Evolutionary conservation across 2,888 invertebrate genomes (phyloP).

Genomic region (Sinentomon sp.): DNA sequence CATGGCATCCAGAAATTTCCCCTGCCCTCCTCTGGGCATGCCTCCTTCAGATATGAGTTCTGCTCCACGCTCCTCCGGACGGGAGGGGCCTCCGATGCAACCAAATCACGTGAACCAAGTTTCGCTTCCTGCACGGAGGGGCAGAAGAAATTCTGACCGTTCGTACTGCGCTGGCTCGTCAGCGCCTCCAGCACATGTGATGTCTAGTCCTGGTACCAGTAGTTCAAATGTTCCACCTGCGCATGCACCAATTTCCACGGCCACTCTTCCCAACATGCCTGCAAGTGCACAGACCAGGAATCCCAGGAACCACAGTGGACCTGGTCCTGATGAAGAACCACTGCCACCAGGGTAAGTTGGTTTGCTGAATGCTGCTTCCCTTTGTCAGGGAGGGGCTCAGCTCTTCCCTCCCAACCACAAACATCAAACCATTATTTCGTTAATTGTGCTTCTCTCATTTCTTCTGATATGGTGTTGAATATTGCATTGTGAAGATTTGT

Average conservation of each 20-base stretch:
- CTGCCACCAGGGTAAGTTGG: slow-evolving; percentile 46
- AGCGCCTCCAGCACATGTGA: too few species aligned
- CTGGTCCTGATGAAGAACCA: slow-evolving; percentile 32
- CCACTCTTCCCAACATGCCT: slow-evolving; percentile 2
- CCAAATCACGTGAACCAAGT: too few species aligned
- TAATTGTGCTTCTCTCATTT: slow-evolving; percentile 1
- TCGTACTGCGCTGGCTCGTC: too few species aligned
- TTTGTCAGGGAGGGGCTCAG: too few species aligned
- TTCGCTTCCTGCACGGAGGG: too few species aligned
- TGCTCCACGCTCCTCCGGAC: not conserved
- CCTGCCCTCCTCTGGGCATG: slow-evolving; percentile 4
- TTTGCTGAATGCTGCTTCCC: too few species aligned
- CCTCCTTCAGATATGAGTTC: slow-evolving; percentile 3
- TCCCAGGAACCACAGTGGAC: not conserved
- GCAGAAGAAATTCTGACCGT: too few species aligned
- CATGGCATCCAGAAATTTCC: slow-evolving; percentile 3
- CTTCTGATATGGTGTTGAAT: not conserved
- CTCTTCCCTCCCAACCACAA: too few species aligned
- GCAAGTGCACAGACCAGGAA: not conserved
- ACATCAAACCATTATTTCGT: not conserved
- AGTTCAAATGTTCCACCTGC: too few species aligned
- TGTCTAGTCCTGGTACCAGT: too few species aligned
- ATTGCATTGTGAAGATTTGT: not conserved
- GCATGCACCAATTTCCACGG: slow-evolving; percentile 1
- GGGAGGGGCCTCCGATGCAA: not conserved